These are phyloP conservation scores for Helobdella robusta DNA, from an alignment of 2,888 invertebrate species.

Conservation along the genomic window DNA sequence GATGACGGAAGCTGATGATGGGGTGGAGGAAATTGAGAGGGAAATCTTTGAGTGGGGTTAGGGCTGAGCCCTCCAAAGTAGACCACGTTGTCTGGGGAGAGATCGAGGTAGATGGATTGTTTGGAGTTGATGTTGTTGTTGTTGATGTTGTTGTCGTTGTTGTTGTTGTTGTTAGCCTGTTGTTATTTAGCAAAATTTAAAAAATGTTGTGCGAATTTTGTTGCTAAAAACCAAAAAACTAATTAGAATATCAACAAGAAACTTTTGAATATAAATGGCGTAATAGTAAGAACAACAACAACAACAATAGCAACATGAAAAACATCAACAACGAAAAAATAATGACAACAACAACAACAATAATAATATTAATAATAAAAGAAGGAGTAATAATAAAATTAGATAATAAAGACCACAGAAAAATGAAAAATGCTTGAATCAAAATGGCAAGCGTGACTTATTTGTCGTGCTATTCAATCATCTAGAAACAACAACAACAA, in stretches of 20 bases:
- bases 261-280: neutral
- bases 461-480: too few species aligned
- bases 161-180: neutral
- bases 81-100: neutral
- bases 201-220: neutral
- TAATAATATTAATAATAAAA: neutral
- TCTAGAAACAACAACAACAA: neutral
- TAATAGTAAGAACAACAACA: neutral
- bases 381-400: neutral
- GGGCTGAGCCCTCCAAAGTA: slow-evolving; percentile 2
- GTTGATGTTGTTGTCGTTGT: neutral
- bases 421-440: neutral
- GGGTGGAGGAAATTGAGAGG: too few species aligned
- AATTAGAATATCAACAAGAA: neutral
- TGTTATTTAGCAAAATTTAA: neutral
- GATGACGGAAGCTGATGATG: neutral
- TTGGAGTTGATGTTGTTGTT: neutral
- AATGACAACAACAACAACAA: slow-evolving; percentile 8
- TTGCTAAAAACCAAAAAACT: neutral
- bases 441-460: too few species aligned
- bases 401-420: neutral
- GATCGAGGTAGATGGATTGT: neutral
- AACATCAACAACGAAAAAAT: neutral
- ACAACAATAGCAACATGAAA: neutral
- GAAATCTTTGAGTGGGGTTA: neutral